Percentiles rank a stretch among this genome's conserved stretches.
These are phyloP conservation scores for Polyommatus icarus DNA, from an alignment of 2,888 invertebrate species.

Conservation along the genomic window DNA sequence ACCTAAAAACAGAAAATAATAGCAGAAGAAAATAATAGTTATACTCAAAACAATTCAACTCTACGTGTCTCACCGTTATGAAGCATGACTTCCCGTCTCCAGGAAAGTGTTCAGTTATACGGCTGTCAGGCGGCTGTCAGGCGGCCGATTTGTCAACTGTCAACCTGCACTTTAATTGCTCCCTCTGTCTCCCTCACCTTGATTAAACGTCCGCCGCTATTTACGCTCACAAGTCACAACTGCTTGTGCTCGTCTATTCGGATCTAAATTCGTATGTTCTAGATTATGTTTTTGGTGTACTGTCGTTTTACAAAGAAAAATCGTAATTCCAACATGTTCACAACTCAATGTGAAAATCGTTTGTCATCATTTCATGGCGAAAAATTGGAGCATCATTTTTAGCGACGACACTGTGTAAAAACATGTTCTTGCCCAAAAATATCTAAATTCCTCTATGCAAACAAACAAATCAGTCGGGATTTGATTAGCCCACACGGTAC, in stretches of 20 bases:
- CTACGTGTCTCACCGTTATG: neutral
- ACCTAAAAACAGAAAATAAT: neutral
- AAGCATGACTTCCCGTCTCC: constrained; percentile 27
- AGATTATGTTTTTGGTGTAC: neutral
- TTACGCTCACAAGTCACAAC: constrained; percentile 49
- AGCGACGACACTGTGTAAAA: neutral
- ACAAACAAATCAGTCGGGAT: constrained; percentile 24
- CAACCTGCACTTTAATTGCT: constrained; percentile 71
- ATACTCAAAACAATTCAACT: constrained; percentile 4
- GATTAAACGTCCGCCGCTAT: constrained; percentile 64
- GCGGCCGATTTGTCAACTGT: constrained; percentile 70
- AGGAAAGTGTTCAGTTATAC: constrained; percentile 30
- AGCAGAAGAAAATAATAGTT: neutral
- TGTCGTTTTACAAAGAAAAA: neutral
- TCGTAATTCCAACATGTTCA: too few species aligned
- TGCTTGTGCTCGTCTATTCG: constrained; percentile 33
- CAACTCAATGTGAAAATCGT: neutral
- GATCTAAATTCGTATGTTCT: constrained; percentile 11
- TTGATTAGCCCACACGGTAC: constrained; percentile 36
- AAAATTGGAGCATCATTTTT: constrained; percentile 17
- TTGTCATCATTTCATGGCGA: neutral
- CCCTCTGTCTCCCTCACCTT: constrained; percentile 54
- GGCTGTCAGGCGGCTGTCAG: constrained; percentile 43
- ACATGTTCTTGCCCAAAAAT: constrained; percentile 16
- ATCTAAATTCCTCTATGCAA: constrained; percentile 24